phyloP scores from a whole-genome alignment of 1,140 invertebrate genomes.

The Drosophila pseudoananassae region DNA sequence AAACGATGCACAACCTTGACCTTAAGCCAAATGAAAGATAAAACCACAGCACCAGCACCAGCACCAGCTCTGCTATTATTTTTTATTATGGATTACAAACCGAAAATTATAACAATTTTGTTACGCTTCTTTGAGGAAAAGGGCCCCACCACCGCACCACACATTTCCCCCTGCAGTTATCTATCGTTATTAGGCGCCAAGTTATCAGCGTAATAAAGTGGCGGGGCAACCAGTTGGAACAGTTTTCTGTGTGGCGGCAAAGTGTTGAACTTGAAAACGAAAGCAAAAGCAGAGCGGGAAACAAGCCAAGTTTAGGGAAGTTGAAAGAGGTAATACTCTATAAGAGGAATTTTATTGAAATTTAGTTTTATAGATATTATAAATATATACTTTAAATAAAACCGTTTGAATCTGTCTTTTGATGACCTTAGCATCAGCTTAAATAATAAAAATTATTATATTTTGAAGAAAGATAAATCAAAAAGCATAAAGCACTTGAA shows the following conservation, averaged over 20 bases:
- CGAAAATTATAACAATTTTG: slow-evolving; percentile 79
- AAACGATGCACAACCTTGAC: slow-evolving; percentile 76
- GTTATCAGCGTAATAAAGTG: slow-evolving; percentile 73
- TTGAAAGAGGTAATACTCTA: slow-evolving; percentile 43
- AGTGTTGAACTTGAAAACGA: slow-evolving; percentile 81
- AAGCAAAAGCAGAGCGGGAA: slow-evolving; percentile 60
- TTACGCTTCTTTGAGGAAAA: slow-evolving; percentile 79
- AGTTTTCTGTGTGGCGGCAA: slow-evolving; percentile 60
- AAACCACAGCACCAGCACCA: slow-evolving; percentile 28
- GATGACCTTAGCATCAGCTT: too few relatives aligned
- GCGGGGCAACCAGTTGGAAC: slow-evolving; percentile 72
- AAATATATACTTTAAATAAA: too few relatives aligned
- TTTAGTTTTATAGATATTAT: too few relatives aligned
- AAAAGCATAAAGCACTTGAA: slow-evolving; percentile 27
- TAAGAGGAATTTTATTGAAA: background rate
- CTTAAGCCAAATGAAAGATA: slow-evolving; percentile 70
- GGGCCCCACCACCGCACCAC: slow-evolving; percentile 23
- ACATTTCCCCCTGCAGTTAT: background rate
- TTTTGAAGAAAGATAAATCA: background rate
- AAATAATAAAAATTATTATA: too few relatives aligned
- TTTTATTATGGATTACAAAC: slow-evolving; percentile 69
- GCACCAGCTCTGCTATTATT: slow-evolving; percentile 33
- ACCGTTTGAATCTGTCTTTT: background rate
- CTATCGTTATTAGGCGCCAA: slow-evolving; percentile 46
- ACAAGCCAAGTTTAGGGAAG: slow-evolving; percentile 14